These are phyloP conservation scores for Dicrostonyx torquatus DNA, from an alignment of 2,797 vertebrate genomes.

Conservation along the genomic window DNA sequence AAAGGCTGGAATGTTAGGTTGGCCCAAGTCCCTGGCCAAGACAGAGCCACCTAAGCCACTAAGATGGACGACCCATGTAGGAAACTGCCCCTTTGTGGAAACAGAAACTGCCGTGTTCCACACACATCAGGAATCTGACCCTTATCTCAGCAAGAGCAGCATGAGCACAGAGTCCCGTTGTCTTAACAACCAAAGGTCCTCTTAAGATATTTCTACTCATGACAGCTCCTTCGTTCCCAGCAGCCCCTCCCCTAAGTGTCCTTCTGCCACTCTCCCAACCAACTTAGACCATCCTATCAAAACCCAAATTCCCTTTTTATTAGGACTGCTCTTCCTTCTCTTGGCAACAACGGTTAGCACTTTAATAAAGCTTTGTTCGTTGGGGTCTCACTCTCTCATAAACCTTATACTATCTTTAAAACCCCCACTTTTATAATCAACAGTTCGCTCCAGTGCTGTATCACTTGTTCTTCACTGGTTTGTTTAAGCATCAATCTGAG, in stretches of 20 bases:
- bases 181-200: neutral
- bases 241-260: neutral
- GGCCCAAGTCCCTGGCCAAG: neutral
- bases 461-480: neutral
- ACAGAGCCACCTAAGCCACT: neutral
- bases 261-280: too few species aligned
- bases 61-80: neutral
- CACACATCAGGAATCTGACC: neutral
- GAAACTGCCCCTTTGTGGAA: neutral
- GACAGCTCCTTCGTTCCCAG: neutral
- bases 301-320: neutral
- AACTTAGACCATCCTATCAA: neutral
- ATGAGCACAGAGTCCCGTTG: too few species aligned
- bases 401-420: neutral
- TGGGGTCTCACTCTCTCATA: neutral
- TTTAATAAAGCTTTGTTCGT: neutral
- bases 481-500: neutral
- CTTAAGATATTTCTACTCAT: neutral
- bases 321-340: neutral
- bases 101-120: neutral
- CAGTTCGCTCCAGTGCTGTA: neutral
- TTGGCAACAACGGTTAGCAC: neutral
- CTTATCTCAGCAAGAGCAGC: neutral
- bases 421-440: conserved; percentile 18
- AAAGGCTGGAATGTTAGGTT: neutral